These are phyloP conservation scores for Callimorpha dominula DNA, from an alignment of 2,888 invertebrate species.

Conservation along the genomic window DNA sequence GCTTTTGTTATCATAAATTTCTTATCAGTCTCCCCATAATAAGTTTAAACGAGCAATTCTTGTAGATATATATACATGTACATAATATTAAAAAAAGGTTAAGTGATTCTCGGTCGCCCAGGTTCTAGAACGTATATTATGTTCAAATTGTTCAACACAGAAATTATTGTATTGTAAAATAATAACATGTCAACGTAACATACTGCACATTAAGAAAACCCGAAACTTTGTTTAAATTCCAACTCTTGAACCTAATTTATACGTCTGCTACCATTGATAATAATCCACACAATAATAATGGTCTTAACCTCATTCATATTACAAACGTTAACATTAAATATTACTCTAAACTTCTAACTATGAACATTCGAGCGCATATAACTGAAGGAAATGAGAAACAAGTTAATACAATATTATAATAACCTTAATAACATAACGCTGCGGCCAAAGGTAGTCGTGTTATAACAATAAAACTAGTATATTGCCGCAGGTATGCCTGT, in stretches of 20 bases:
- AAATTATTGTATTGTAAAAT: no score
- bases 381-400: constrained; percentile 27
- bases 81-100: no score
- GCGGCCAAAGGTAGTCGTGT: constrained; percentile 33
- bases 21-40: no score
- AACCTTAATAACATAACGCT: constrained; percentile 29
- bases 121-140: no score
- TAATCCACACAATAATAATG: constrained; percentile 2
- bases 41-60: no score
- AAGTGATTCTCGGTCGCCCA: no score
- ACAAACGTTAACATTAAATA: constrained; percentile 13
- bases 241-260: not conserved
- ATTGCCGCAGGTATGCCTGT: constrained; percentile 52
- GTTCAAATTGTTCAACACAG: no score
- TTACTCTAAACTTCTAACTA: constrained; percentile 27
- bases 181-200: not conserved
- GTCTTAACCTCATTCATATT: constrained; percentile 5
- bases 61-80: no score
- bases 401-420: constrained; percentile 34
- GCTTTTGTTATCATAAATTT: no score
- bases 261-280: not conserved
- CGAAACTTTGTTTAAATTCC: not conserved
- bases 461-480: constrained; percentile 50
- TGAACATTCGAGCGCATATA: constrained; percentile 26
- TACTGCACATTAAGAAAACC: no score